Base-by-base conservation (phyloP, 2,888 invertebrate species). In the Drosophila cyrtoloma region DNA sequence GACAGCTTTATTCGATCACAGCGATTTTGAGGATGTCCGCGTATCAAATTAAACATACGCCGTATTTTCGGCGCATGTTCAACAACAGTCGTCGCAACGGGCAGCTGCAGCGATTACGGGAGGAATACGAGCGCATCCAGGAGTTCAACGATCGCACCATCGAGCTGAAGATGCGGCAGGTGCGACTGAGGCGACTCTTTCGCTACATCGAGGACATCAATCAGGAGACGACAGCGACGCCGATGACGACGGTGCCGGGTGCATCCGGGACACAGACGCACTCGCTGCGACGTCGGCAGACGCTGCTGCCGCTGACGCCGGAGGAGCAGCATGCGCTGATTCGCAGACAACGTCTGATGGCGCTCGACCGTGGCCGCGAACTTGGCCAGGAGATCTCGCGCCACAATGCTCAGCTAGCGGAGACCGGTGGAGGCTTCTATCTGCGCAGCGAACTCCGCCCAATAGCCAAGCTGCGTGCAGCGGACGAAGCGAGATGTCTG, bases 121-220 rank as follows among this genome's bases (percentile, higher is more conserved):
- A 91, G 53, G 92, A 92, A 69, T 92, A 89, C 33, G 91, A 92
- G 28, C 88, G 91, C 12, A 88, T 91, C 1, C 84, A 87, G 61
- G 86, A 90, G 56, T 84, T 91, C 65, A 87, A 92, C 28, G 91
- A 91, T 56, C 88, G 77, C 33, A 84, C 91, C 28, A 89, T 92
- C 30, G 91, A 92, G 65, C 80, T 79, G 47, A 91, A 87, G 70
- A 91, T 92, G 91, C 89, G 92, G 0, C 77, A 91, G 69, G 83
- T 88, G 65, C 90, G 92, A 0, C 67, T 92, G 33, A 89, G 87
- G 71, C 86, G 89, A 0, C 72, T 92, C 2, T 92, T 92, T n/a
- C 82, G 83, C 3, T 82, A 92, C 19, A 92, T 92, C 35, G 91
- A 90, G 56, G 84, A 91, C 28, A 87, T 91, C 5, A 91, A 86